Base-by-base conservation (phyloP, 2,888 invertebrate genomes). In the Podotricha telesiphe region DNA sequence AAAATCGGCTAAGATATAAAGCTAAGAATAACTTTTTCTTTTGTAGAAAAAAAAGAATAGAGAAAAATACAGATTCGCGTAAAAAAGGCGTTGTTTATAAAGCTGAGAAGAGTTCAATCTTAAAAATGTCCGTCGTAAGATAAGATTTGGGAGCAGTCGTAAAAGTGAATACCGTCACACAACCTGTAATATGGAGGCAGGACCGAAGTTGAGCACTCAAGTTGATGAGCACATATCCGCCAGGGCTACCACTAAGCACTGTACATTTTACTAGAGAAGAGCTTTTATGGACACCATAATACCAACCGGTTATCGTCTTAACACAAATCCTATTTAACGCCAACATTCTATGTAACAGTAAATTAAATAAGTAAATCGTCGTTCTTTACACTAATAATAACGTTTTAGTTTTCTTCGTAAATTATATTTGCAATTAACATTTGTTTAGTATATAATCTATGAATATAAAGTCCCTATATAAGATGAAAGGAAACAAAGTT, bases 221-320 rank as follows among this genome's bases (percentile, higher is more conserved):
- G 76, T 81, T 87, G 87, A 88, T 88, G 87, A 87, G 81, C 70
- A 67, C 61, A 62, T 59, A 78, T 72, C 69, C 71, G 59, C 71
- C 68, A 75, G 74, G 78, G 78, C 75, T 74, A 75, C 77, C 78
- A 75, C 74, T 79, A 78, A 70, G 69, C 62, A 20, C 71, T 42
- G 68, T 51, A 55, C 64, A 37, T 67, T 68, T 45, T 45, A 51
- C 40, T 62, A 1, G 48, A 69, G 62, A 56, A 65, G 65, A 50
- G 55, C 50, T 65, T 68, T 68, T 65, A 71, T 68, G 19, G 42
- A 20, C 15, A 47, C 40, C 51, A 66, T 71, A 71, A 71, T 65
- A 70, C 34, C 40, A 53, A 63, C 45, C 70, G 63, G 61, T 65
- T 59, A 45, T 19, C 28, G 61, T 42, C 48, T 65, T 13, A 19